Conservation (phyloP, 1,140 invertebrate species). For the Drepana arcuata region DNA sequence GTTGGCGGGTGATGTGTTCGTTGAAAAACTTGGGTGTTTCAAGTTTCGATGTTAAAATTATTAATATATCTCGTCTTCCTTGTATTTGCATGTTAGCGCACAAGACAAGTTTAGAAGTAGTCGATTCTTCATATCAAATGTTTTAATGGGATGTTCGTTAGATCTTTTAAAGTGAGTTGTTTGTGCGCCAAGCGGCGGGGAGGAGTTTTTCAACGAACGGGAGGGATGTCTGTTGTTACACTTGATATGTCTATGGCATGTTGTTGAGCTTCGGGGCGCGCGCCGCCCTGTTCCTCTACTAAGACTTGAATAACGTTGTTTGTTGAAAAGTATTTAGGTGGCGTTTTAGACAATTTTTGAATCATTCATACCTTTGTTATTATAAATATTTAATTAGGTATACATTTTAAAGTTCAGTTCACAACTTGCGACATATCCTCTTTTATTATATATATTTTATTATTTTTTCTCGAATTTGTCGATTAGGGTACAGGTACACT, state of each 20-base stretch:
- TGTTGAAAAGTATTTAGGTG: constrained; percentile 44
- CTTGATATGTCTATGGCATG: constrained; percentile 33
- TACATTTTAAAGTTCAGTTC: no score
- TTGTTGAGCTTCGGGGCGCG: constrained; percentile 22
- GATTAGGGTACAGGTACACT: no score
- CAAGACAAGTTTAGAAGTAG: constrained; percentile 56
- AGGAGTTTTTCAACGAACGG: constrained; percentile 45
- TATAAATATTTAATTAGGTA: constrained; percentile 16
- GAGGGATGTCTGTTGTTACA: constrained; percentile 20
- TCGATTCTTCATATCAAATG: constrained; percentile 59
- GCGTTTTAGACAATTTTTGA: constrained; percentile 31
- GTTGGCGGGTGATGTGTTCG: constrained; percentile 26
- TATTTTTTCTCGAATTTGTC: no score
- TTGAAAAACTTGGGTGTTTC: constrained; percentile 46
- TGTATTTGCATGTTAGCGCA: constrained; percentile 55
- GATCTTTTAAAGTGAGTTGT: constrained; percentile 25
- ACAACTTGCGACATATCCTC: no score
- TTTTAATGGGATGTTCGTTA: constrained; percentile 42
- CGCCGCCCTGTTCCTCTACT: constrained; percentile 27
- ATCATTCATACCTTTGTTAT: no score
- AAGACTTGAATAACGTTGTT: constrained; percentile 52
- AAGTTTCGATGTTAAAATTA: constrained; percentile 30
- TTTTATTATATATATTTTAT: no score
- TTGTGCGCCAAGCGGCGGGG: constrained; percentile 20
- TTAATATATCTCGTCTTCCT: constrained; percentile 56